A percentile compares a stretch with the other conserved stretches of the same genome.
Conservation (phyloP, 2,797 vertebrate genomes). For the Chrosomus eos region DNA sequence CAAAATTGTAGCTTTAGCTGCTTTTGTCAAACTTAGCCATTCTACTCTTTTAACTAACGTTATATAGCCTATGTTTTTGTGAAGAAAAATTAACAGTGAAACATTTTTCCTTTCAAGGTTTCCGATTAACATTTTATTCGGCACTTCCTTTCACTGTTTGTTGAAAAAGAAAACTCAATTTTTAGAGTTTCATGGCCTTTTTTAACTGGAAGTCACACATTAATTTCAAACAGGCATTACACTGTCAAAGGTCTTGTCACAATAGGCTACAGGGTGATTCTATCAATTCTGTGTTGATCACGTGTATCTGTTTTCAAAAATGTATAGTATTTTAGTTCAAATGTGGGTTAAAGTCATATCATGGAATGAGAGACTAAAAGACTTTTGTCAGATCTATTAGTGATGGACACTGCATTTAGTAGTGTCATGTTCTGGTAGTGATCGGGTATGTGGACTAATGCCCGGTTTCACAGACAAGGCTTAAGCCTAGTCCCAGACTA, state of each 20-base stretch:
- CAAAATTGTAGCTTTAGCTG: background rate
- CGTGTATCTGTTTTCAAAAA: background rate
- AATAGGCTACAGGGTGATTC: background rate
- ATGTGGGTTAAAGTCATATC: constrained; percentile 14
- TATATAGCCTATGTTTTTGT: background rate
- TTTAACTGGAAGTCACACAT: background rate
- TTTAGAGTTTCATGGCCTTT: background rate
- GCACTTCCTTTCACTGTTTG: background rate
- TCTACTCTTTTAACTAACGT: background rate
- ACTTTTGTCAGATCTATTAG: background rate
- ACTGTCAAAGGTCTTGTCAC: background rate
- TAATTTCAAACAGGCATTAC: background rate
- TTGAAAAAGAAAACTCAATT: background rate
- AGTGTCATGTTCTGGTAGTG: constrained; percentile 16
- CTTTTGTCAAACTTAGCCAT: background rate
- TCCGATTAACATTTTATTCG: background rate
- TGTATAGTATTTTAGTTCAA: background rate
- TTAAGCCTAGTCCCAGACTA: background rate
- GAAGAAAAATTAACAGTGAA: background rate
- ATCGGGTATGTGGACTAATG: background rate
- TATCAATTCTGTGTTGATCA: background rate
- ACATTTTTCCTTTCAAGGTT: background rate
- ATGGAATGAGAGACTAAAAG: background rate
- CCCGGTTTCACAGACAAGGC: background rate
- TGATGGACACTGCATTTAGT: background rate